These are phyloP conservation scores for Drosophila mimica DNA, from an alignment of 2,888 invertebrate species.

Conservation along the genomic window DNA sequence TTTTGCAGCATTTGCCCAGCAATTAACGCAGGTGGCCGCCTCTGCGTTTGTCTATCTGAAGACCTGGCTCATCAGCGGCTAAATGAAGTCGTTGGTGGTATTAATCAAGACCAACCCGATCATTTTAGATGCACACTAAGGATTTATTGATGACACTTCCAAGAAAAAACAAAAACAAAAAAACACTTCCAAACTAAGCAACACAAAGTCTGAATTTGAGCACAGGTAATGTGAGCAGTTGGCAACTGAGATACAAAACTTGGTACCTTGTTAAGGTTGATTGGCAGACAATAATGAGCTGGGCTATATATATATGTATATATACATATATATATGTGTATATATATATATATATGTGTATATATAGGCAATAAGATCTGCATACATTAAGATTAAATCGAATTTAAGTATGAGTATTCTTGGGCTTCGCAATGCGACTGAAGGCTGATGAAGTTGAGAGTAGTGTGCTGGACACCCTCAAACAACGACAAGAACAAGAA, in stretches of 20 bases:
- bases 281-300: constrained; percentile 51
- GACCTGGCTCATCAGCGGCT: constrained; percentile 77
- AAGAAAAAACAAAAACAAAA: constrained; percentile 1
- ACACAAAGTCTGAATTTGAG: constrained; percentile 68
- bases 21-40: constrained; percentile 60
- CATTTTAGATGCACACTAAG: constrained; percentile 22
- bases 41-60: constrained; percentile 70
- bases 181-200: constrained; percentile 53
- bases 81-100: constrained; percentile 24
- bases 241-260: constrained; percentile 25
- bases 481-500: constrained; percentile 17
- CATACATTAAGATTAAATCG: constrained; percentile 34
- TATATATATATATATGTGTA: not conserved
- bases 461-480: constrained; percentile 68
- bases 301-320: constrained; percentile 30
- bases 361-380: constrained; percentile 9
- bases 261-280: constrained; percentile 33
- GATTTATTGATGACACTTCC: constrained; percentile 43
- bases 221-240: constrained; percentile 35
- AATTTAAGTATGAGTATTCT: constrained; percentile 50
- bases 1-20: constrained; percentile 68
- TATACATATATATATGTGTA: not conserved
- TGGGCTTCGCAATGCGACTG: constrained; percentile 13
- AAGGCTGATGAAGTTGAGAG: constrained; percentile 43
- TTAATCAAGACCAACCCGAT: not conserved